phyloP scores from a whole-genome alignment of 2,888 invertebrate species.

The Strigamia transsilvanica region DNA sequence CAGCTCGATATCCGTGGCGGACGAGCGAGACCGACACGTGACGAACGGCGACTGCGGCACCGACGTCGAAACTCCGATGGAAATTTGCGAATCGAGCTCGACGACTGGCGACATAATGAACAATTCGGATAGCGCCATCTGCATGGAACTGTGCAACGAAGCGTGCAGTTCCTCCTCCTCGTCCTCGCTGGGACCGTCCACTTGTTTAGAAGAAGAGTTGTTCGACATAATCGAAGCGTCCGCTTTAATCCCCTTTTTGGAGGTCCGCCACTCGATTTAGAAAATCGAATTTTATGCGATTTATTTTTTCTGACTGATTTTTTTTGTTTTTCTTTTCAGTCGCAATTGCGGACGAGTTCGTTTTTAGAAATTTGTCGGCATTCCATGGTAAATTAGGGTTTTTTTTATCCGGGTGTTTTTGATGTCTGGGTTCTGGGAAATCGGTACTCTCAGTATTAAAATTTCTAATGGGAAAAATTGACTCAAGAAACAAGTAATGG shows the following conservation, averaged over 20 bases:
- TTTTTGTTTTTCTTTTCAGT: conserved; percentile 54
- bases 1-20: not conserved
- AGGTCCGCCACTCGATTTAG: not conserved
- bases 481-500: too few species aligned
- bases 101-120: not conserved
- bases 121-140: conserved; percentile 7
- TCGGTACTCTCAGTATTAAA: too few species aligned
- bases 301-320: conserved; percentile 3
- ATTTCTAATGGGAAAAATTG: too few species aligned
- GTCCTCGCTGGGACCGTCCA: conserved; percentile 4
- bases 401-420: too few species aligned
- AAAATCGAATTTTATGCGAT: not conserved
- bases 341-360: conserved; percentile 60
- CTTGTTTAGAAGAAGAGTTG: conserved; percentile 59
- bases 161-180: not conserved
- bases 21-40: not conserved
- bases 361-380: conserved; percentile 63
- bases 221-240: conserved; percentile 62
- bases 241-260: conserved; percentile 61
- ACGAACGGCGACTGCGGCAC: not conserved
- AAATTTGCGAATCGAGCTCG: not conserved
- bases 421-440: too few species aligned
- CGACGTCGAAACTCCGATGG: not conserved
- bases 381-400: conserved; percentile 61
- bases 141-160: not conserved